Conservation (phyloP, 1,140 invertebrate genomes). For the Argopecten irradians region DNA sequence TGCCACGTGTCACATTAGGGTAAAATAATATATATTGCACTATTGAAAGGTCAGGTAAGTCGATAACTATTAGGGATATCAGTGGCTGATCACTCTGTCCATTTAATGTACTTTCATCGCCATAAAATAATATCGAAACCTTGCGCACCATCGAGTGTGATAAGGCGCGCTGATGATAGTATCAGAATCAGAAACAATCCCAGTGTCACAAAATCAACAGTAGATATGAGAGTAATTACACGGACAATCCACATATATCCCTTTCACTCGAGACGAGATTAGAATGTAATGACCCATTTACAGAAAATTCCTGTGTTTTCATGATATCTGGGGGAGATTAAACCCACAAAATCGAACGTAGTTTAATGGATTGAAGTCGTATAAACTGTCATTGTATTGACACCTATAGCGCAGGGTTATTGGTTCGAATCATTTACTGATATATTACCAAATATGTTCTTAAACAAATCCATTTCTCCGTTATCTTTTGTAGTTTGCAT, state of each 20-base stretch:
- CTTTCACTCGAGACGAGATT: neutral
- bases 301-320: neutral
- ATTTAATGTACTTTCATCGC: slow-evolving; percentile 18
- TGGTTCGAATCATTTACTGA: neutral
- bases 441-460: neutral
- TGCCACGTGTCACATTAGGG: neutral
- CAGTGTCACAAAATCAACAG: slow-evolving; percentile 1
- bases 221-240: slow-evolving; percentile 17
- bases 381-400: neutral
- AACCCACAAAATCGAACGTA: neutral
- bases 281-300: slow-evolving; percentile 18
- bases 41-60: neutral
- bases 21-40: neutral
- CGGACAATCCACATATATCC: neutral
- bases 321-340: neutral
- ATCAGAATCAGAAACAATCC: neutral
- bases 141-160: slow-evolving; percentile 6
- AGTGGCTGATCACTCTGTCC: neutral
- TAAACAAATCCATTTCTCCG: neutral
- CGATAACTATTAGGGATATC: neutral
- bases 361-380: neutral
- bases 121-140: neutral
- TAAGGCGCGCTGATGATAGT: neutral
- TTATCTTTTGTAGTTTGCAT: neutral
- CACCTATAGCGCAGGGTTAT: neutral